Evolutionary conservation across 2,113 vertebrate genomes (phyloP).

Genomic region (Trichechus manatus): DNA sequence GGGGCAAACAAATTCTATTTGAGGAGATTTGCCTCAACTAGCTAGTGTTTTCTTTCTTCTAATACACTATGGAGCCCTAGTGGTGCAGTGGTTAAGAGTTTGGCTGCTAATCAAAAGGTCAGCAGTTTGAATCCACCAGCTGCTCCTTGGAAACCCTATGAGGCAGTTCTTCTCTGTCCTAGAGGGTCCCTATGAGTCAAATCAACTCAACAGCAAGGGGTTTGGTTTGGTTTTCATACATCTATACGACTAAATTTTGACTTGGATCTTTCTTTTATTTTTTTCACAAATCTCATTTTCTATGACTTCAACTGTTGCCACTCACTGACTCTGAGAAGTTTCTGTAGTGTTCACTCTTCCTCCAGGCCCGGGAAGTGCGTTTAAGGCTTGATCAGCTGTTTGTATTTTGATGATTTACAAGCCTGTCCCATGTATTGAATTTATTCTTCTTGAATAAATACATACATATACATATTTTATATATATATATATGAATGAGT

Average conservation of each 20-base stretch:
- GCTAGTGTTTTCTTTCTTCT: neutral
- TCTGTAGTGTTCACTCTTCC: neutral
- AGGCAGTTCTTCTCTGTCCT: too few species aligned
- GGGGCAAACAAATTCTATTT: neutral
- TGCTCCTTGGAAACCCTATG: too few species aligned
- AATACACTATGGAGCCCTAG: neutral
- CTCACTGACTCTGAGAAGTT: neutral
- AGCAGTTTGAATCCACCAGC: too few species aligned
- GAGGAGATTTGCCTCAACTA: neutral
- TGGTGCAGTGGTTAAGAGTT: too few species aligned
- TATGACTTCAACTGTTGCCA: neutral
- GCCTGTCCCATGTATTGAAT: neutral
- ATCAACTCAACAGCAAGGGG: neutral
- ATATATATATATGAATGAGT: too few species aligned
- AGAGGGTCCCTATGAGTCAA: neutral
- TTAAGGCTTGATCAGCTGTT: neutral
- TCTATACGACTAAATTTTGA: neutral
- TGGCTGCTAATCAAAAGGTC: too few species aligned
- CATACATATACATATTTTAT: too few species aligned
- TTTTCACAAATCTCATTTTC: neutral
- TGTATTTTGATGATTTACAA: constrained; percentile 37
- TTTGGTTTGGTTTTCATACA: neutral
- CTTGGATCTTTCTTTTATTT: neutral
- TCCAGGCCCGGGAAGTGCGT: neutral
- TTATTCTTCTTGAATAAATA: neutral